phyloP scores from a whole-genome alignment of 1,140 invertebrate genomes.

The Anastatus disparis region DNA sequence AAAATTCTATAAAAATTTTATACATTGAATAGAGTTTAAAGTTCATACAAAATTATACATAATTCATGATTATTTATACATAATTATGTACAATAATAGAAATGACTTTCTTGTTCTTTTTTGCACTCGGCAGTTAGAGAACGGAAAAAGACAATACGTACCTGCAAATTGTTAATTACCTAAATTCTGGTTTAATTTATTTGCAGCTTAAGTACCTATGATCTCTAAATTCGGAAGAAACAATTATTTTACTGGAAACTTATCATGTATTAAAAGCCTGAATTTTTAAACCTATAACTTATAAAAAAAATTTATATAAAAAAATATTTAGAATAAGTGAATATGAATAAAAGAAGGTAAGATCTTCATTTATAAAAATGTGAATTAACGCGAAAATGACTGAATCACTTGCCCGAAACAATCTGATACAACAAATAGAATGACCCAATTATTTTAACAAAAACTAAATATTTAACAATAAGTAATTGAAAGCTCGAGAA shows the following conservation, averaged over 20 bases:
- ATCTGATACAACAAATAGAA: neutral
- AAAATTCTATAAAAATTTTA: neutral
- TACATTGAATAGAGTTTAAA: neutral
- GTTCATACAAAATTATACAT: slow-evolving; percentile 16
- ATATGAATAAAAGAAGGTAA: neutral
- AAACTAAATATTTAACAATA: neutral
- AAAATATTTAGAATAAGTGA: neutral
- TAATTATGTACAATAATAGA: neutral
- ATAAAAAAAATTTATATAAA: no score
- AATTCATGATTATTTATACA: neutral
- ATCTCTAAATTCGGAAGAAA: slow-evolving; percentile 10
- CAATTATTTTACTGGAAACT: slow-evolving; percentile 13
- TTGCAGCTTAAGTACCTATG: neutral
- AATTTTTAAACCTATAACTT: neutral
- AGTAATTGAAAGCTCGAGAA: slow-evolving; percentile 32
- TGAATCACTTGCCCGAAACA: no score
- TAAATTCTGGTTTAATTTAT: slow-evolving; percentile 18
- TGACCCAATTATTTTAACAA: no score
- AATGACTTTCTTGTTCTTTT: neutral
- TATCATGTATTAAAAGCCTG: neutral
- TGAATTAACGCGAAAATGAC: neutral
- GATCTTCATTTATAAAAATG: neutral
- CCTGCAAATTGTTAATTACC: slow-evolving; percentile 16
- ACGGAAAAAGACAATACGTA: slow-evolving; percentile 16
- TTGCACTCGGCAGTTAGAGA: neutral